phyloP scores from a whole-genome alignment of 2,888 invertebrate genomes.

The Drosophila anceps region DNA sequence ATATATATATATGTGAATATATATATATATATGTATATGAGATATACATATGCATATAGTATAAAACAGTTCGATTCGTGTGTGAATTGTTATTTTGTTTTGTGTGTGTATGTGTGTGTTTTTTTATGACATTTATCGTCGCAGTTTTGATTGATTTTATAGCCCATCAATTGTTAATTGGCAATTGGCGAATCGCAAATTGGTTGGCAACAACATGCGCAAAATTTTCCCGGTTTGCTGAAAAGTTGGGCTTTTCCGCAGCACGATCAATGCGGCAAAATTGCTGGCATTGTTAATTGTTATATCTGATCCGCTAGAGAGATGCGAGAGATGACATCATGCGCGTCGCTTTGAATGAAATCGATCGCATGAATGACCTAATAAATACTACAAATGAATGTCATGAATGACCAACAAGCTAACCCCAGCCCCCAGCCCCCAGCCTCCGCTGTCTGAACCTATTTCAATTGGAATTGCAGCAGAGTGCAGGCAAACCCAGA shows the following conservation, averaged over 20 bases:
- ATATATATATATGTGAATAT: neutral
- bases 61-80: neutral
- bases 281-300: constrained; percentile 10
- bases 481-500: constrained; percentile 2
- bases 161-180: constrained; percentile 17
- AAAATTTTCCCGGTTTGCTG: constrained; percentile 2
- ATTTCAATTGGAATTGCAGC: constrained; percentile 24
- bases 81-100: neutral
- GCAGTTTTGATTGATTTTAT: constrained; percentile 29
- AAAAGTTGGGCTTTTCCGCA: constrained; percentile 24
- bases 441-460: too few species aligned
- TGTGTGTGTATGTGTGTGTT: neutral
- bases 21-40: too few species aligned
- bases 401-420: constrained; percentile 41
- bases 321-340: constrained; percentile 67
- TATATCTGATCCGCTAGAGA: constrained; percentile 37
- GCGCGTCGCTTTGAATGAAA: constrained; percentile 51
- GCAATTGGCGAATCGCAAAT: constrained; percentile 4
- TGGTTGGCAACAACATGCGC: constrained; percentile 3
- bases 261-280: neutral
- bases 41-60: neutral
- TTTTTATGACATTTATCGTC: constrained; percentile 8
- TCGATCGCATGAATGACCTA: constrained; percentile 79
- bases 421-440: constrained; percentile 34
- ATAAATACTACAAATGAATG: constrained; percentile 67